phyloP scores from a whole-genome alignment of 92 coral and sea anemone genomes.

The Zoanthus sociatus region DNA sequence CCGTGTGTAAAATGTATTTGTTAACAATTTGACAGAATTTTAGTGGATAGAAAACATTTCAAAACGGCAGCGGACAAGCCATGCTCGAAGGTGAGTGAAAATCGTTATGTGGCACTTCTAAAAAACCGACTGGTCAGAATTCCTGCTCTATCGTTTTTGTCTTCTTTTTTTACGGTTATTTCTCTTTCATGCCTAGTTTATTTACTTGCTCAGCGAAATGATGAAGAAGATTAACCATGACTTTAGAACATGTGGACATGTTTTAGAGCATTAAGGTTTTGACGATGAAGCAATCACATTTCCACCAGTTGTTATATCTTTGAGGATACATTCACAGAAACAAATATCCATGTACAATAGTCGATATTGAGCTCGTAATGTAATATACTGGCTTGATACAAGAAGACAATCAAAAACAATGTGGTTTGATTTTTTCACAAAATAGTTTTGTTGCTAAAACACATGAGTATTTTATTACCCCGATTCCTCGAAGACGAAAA shows the following conservation, averaged over 20 bases:
- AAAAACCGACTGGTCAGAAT: not conserved
- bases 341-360: no score
- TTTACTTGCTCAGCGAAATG: no score
- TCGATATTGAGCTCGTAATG: no score
- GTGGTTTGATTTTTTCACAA: not conserved
- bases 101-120: not conserved
- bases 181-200: not conserved
- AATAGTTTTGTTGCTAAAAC: conserved; percentile 17
- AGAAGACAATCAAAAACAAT: no score
- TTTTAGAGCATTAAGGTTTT: no score
- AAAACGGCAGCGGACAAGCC: conserved; percentile 22
- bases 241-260: no score
- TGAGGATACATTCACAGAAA: no score
- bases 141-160: not conserved
- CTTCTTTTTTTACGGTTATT: not conserved
- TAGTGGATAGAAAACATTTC: conserved; percentile 25
- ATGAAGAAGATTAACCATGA: no score
- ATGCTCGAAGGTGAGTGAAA: conserved; percentile 35
- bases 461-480: not conserved
- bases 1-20: conserved; percentile 32
- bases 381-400: no score
- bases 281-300: no score
- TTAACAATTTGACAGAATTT: conserved; percentile 30
- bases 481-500: not conserved
- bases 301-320: no score